phyloP scores from a whole-genome alignment of 1,140 invertebrate species.

The Tetranychus urticae region DNA sequence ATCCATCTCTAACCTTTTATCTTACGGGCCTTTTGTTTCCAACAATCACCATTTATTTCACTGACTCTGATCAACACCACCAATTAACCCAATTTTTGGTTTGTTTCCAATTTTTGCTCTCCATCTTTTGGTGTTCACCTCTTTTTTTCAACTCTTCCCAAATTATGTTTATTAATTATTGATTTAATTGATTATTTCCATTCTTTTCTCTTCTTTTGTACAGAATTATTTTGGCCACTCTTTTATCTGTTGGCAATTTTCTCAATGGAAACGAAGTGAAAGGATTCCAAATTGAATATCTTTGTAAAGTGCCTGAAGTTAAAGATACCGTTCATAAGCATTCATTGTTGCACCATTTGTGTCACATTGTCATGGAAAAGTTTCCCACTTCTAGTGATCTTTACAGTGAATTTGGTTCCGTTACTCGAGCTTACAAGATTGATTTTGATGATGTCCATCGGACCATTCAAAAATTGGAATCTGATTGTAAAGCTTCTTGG shows the following conservation, averaged over 20 bases:
- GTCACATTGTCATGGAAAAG: slow-evolving; percentile 89
- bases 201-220: not conserved
- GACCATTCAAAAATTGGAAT: slow-evolving; percentile 67
- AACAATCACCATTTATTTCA: too few species aligned
- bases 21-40: too few species aligned
- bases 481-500: slow-evolving; percentile 90
- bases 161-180: too few species aligned
- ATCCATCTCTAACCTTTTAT: too few species aligned
- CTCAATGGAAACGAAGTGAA: slow-evolving; percentile 81
- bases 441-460: slow-evolving; percentile 68
- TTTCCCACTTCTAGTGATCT: slow-evolving; percentile 72
- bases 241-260: slow-evolving; percentile 88
- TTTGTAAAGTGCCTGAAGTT: slow-evolving; percentile 92
- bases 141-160: too few species aligned
- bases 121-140: too few species aligned
- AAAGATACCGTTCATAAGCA: slow-evolving; percentile 98
- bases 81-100: too few species aligned
- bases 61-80: too few species aligned
- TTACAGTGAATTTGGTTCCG: slow-evolving; percentile 85
- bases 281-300: slow-evolving; percentile 93
- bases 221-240: slow-evolving; percentile 49
- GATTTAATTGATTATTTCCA: too few species aligned
- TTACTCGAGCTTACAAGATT: slow-evolving; percentile 65
- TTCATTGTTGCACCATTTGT: slow-evolving; percentile 84
- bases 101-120: too few species aligned